Conservation (phyloP, 2,888 invertebrate genomes). For the Acleris holmiana region DNA sequence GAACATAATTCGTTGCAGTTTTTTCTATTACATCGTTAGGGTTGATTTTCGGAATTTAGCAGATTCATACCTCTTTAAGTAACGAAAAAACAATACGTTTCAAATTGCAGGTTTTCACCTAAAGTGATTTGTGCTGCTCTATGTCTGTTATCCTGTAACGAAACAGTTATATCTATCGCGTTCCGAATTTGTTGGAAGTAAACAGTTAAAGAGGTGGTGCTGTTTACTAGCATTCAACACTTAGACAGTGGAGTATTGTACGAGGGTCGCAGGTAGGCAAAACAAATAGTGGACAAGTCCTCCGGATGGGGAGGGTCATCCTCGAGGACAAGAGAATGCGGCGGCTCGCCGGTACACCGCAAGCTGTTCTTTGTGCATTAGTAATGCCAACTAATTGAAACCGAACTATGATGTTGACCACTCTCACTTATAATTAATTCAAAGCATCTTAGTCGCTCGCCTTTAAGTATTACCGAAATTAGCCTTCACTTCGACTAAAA, state of each 20-base stretch:
- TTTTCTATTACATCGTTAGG: too few relatives aligned
- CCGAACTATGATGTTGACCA: conserved; percentile 69
- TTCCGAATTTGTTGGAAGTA: conserved; percentile 50
- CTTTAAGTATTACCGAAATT: background rate
- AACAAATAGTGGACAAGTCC: conserved; percentile 78
- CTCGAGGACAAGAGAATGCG: conserved; percentile 75
- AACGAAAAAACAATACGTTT: background rate
- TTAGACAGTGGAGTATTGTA: conserved; percentile 73
- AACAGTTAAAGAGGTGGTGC: conserved; percentile 65
- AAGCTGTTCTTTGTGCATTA: conserved; percentile 79
- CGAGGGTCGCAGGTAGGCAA: conserved; percentile 77
- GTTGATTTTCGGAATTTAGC: too few relatives aligned
- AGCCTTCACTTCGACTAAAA: background rate
- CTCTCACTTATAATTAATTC: conserved; percentile 62
- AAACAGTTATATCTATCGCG: conserved; percentile 36
- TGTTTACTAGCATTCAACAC: conserved; percentile 83
- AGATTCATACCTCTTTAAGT: too few relatives aligned
- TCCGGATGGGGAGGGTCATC: conserved; percentile 71
- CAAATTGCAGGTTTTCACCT: too few relatives aligned
- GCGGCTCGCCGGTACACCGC: conserved; percentile 59
- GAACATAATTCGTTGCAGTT: too few relatives aligned
- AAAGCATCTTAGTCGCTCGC: conserved; percentile 45
- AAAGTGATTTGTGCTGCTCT: too few relatives aligned
- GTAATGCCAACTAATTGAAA: conserved; percentile 79
- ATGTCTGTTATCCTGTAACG: too few relatives aligned